Evolutionary conservation across 2,113 vertebrate genomes (phyloP).

Genomic region (Solea senegalensis): DNA sequence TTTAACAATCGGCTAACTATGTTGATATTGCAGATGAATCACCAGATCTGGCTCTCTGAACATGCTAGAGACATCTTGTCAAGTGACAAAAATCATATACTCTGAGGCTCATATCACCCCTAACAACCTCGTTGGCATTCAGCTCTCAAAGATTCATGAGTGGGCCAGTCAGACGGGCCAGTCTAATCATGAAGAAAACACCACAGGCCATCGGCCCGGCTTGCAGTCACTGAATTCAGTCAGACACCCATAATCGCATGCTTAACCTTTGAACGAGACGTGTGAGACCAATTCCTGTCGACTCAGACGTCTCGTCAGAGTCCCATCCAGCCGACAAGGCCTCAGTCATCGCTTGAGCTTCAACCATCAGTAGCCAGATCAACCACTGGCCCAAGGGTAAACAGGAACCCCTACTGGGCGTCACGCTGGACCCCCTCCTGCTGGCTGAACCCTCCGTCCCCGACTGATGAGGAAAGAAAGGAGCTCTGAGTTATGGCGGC

Average conservation of each 20-base stretch:
- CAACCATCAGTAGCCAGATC: slow-evolving; percentile 60
- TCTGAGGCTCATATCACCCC: not conserved
- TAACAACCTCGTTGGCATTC: slow-evolving; percentile 58
- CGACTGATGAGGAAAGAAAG: slow-evolving; percentile 17
- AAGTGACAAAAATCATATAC: not conserved
- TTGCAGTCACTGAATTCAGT: slow-evolving; percentile 24
- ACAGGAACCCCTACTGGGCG: slow-evolving; percentile 52
- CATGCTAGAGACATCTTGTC: not conserved
- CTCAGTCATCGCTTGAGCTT: slow-evolving; percentile 36
- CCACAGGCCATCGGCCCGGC: slow-evolving; percentile 56
- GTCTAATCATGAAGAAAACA: slow-evolving; percentile 63
- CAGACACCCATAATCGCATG: slow-evolving; percentile 54
- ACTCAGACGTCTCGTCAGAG: slow-evolving; percentile 57
- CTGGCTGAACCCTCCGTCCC: slow-evolving; percentile 46
- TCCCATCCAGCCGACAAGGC: slow-evolving; percentile 38
- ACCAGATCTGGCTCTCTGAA: not conserved
- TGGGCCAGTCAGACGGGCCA: slow-evolving; percentile 38
- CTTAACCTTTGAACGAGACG: slow-evolving; percentile 72
- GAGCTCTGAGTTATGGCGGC: slow-evolving; percentile 4
- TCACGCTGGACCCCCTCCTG: slow-evolving; percentile 45
- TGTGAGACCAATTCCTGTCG: slow-evolving; percentile 51
- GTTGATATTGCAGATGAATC: not conserved
- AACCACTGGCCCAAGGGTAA: slow-evolving; percentile 58
- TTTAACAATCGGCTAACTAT: too few species aligned
- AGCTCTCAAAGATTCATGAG: slow-evolving; percentile 65